Evolutionary conservation across 2,113 vertebrate species (phyloP), one percentile per base, ranked within the genome.

Genomic region (Pseudorhombus dupliciocellatus): DNA sequence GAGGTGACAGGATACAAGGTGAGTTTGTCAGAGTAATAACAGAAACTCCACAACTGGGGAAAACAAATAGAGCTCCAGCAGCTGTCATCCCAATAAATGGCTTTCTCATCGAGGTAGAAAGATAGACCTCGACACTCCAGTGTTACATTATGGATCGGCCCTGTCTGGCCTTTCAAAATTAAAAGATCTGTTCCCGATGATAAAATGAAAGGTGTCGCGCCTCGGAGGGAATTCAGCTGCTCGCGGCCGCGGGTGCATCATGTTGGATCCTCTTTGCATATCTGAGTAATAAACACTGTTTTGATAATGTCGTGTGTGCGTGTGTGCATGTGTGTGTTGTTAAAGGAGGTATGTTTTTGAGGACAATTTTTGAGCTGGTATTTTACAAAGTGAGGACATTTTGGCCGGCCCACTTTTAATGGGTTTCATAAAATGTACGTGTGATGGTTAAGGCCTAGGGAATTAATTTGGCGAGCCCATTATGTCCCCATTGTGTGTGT

Each of bases 1-100:
- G 93, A 96, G 79, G 95, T 97, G 56, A 78, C 95, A 51, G 96
- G 96, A 80, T 97, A 97, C 87, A 96, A 98, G 93, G 96, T 96
- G 89, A 94, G 93, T 75, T 7, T 88, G 64, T 83, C 55, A 71
- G 79, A 68, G 57, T 37, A 66, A 80, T 56, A 63, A 74, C 52
- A 79, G 37, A 65, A 79, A 70, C 22, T 53, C 65, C 70, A 60
- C 31, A 73, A 82, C 40, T 64, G 25, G 20, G 73, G 73, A 83
- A 83, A 84, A 88, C 73, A 87, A 89, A 87, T 75, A 63, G 66
- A 69, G 80, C 50, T 60, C 72, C 50, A 1, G 77, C 84, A 77
- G 84, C 84, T 86, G 79, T 80, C 86, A 79, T 59, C 70, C 69
- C 50, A 75, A 81, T 80, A 77, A 87, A 89, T 87, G 79, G 58